Evolutionary conservation across 2,113 vertebrate species (phyloP).

Genomic region (Osmerus mordax): DNA sequence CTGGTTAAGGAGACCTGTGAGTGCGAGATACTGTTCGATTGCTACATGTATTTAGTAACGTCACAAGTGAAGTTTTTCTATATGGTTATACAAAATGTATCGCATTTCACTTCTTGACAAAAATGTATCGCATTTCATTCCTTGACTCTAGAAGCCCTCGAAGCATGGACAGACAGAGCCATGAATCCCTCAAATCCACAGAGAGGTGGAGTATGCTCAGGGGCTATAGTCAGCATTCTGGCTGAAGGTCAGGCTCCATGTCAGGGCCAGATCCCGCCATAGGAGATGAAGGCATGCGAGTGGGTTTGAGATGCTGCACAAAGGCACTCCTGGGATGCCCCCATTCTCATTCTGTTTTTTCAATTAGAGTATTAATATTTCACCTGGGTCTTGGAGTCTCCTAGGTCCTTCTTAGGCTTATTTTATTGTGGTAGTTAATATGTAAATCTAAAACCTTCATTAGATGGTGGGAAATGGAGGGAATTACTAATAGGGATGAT

Average conservation of each 20-base stretch:
- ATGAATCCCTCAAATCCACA: slow-evolving; percentile 30
- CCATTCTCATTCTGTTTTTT: slow-evolving; percentile 1
- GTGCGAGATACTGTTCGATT: no score
- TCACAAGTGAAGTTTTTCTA: no score
- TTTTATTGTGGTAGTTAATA: slow-evolving; percentile 22
- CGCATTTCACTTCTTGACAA: slow-evolving; percentile 5
- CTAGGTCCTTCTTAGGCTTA: background rate
- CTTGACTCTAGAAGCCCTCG: slow-evolving; percentile 21
- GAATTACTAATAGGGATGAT: background rate
- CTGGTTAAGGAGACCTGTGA: no score
- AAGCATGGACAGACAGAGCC: slow-evolving; percentile 27
- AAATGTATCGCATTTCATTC: background rate
- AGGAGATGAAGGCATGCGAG: slow-evolving; percentile 4
- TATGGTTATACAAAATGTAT: no score
- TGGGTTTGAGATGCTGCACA: slow-evolving; percentile 7
- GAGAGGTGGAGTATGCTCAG: slow-evolving; percentile 33
- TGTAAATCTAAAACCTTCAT: slow-evolving; percentile 30
- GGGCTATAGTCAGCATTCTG: slow-evolving; percentile 15
- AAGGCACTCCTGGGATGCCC: slow-evolving; percentile 1
- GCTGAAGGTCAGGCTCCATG: slow-evolving; percentile 46
- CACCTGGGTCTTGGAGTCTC: background rate
- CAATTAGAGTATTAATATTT: slow-evolving; percentile 27
- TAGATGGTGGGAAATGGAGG: slow-evolving; percentile 6
- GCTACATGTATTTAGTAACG: no score
- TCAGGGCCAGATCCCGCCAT: slow-evolving; percentile 18